Evolutionary conservation across 2,797 vertebrate genomes (phyloP).

Genomic region (Champsocephalus gunnari): DNA sequence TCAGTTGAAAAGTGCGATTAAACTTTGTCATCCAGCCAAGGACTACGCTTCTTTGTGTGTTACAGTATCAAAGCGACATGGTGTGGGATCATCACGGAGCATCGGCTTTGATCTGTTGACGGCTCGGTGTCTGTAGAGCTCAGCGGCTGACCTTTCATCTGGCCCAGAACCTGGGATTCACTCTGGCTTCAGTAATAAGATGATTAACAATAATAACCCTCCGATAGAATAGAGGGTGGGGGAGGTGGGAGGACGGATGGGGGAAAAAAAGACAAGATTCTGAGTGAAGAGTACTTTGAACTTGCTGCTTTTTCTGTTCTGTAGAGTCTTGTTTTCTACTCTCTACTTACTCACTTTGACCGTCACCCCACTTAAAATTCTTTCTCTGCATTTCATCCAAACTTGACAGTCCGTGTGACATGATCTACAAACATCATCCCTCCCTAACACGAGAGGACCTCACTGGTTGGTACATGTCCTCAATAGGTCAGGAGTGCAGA

Average conservation of each 20-base stretch:
- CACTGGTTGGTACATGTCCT: conserved; percentile 46
- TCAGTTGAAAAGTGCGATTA: conserved; percentile 79
- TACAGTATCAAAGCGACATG: conserved; percentile 81
- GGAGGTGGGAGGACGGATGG: not conserved
- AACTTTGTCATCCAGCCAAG: conserved; percentile 80
- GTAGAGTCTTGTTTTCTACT: conserved; percentile 2
- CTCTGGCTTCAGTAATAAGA: conserved; percentile 82
- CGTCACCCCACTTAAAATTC: conserved; percentile 61
- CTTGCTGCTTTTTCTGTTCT: conserved; percentile 26
- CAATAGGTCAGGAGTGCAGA: conserved; percentile 22
- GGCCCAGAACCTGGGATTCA: conserved; percentile 72
- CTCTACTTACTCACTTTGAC: conserved; percentile 4
- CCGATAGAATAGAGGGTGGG: conserved; percentile 53
- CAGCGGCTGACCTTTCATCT: conserved; percentile 82
- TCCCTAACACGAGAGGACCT: conserved; percentile 23
- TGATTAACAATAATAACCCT: conserved; percentile 85
- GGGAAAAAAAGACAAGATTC: conserved; percentile 5
- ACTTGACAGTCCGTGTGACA: conserved; percentile 60
- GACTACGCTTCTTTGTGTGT: conserved; percentile 67
- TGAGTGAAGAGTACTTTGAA: conserved; percentile 43
- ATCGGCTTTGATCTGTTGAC: conserved; percentile 82
- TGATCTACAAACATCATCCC: conserved; percentile 50
- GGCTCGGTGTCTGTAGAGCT: conserved; percentile 75
- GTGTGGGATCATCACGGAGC: conserved; percentile 73
- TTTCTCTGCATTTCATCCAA: conserved; percentile 54